Evolutionary conservation across 2,113 vertebrate species (phyloP).

Genomic region (Argyrosomus japonicus): DNA sequence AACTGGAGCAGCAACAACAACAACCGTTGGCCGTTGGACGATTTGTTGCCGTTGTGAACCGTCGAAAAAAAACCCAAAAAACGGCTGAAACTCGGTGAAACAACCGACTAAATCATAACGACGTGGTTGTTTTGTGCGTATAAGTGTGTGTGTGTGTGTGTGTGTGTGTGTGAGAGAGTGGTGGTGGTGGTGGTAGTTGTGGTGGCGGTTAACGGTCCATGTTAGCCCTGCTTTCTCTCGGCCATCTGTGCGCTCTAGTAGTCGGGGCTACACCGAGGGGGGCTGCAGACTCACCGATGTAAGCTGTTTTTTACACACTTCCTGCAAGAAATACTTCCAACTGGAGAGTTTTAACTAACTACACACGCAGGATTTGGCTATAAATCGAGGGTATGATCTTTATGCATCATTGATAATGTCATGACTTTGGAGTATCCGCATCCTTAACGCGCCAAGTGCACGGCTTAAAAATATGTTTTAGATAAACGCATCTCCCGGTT

Average conservation of each 20-base stretch:
- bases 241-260: slow-evolving; percentile 56
- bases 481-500: neutral
- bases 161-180: too few relatives aligned
- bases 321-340: slow-evolving; percentile 2
- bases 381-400: slow-evolving; percentile 21
- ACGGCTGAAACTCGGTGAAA: too few relatives aligned
- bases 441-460: slow-evolving; percentile 60
- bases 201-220: slow-evolving; percentile 5
- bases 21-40: slow-evolving; percentile 49
- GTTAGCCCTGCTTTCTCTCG: slow-evolving; percentile 37
- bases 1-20: slow-evolving; percentile 77
- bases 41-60: slow-evolving; percentile 27
- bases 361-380: neutral
- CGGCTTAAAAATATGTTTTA: slow-evolving; percentile 15
- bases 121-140: too few relatives aligned
- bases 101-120: too few relatives aligned
- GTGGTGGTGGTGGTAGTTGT: too few relatives aligned
- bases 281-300: slow-evolving; percentile 25
- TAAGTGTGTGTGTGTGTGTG: too few relatives aligned
- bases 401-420: slow-evolving; percentile 63
- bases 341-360: neutral
- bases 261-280: neutral
- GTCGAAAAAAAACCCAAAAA: neutral
- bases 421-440: slow-evolving; percentile 63
- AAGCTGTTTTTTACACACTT: slow-evolving; percentile 15